Base-by-base conservation (phyloP, 2,888 invertebrate genomes). In the Ernsta delagoae region DNA sequence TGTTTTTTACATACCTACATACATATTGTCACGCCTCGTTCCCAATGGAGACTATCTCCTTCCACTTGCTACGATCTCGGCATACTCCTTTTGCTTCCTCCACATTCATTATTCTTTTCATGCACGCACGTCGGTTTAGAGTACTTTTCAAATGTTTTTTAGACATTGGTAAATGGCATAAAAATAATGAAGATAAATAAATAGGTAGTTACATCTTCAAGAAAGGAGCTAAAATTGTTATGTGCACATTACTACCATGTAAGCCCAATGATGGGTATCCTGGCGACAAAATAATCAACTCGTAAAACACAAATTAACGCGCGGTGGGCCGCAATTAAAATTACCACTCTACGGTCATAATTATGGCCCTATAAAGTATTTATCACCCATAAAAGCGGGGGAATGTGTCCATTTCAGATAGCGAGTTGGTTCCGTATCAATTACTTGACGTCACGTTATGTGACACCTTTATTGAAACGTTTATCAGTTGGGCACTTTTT, bases 261-360 rank as follows among this genome's bases (percentile, higher is more conserved):
- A 59, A 34, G 5, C 8, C 12, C 12, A 12, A 16, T 12, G 12
- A 7, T 9, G 12, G 59, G 45, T 56, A 57, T 59, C 61, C n/a
- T 75, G 75, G 74, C 74, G 76, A 75, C 78, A 81, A 80, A 82
- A 82, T 81, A 82, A 80, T 77, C 77, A 73, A 75, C 75, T 78
- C 79, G 80, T 88, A 85, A 89, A 87, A 83, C 77, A 78, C 78
- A 77, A 80, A 83, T 87, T 80, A 84, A 80, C 83, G 80, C 85
- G 83, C 84, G 90, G 90, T 88, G 87, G 90, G 85, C 85, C 76
- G 79, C 86, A 85, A 87, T 89, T 89, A 89, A 88, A 86, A 83
- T 85, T 83, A 86, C 83, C 82, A 79, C 75, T 72, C 83, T 81
- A 85, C 84, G 86, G 88, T 88, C 86, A 88, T 87, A 83, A 83